Percentiles rank a stretch among this genome's conserved stretches.
Evolutionary conservation across 2,113 vertebrate genomes (phyloP).

Genomic region (Archocentrus centrarchus): DNA sequence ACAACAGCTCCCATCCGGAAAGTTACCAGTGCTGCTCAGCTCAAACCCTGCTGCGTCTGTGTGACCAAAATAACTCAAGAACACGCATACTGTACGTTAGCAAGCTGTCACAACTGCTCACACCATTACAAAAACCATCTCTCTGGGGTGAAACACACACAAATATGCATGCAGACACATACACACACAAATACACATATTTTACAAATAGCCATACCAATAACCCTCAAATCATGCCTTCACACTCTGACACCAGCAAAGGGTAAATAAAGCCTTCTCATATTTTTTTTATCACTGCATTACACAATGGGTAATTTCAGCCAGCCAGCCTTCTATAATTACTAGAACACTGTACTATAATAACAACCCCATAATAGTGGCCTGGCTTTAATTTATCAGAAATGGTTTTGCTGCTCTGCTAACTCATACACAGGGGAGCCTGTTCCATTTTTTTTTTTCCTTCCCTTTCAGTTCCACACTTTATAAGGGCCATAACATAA

Average conservation of each 20-base stretch:
- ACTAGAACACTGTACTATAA: slow-evolving; percentile 27
- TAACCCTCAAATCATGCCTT: slow-evolving; percentile 31
- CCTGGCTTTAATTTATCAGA: slow-evolving; percentile 4
- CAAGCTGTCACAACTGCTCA: slow-evolving; percentile 52
- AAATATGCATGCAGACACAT: not conserved
- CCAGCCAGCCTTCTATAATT: slow-evolving; percentile 35
- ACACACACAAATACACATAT: not conserved
- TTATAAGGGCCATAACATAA: not conserved
- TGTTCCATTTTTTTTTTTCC: not conserved
- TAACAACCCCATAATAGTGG: slow-evolving; percentile 3
- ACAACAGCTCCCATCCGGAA: slow-evolving; percentile 16
- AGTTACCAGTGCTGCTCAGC: slow-evolving; percentile 21
- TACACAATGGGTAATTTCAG: slow-evolving; percentile 37
- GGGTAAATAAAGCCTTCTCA: slow-evolving; percentile 26
- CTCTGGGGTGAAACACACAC: not conserved
- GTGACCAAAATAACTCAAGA: slow-evolving; percentile 57
- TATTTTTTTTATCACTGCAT: slow-evolving; percentile 27
- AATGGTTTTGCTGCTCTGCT: not conserved
- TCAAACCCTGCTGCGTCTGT: slow-evolving; percentile 37
- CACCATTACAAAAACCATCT: slow-evolving; percentile 34
- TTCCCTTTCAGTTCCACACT: not conserved
- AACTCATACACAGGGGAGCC: not conserved
- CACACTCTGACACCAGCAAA: slow-evolving; percentile 38
- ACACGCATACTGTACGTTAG: slow-evolving; percentile 59
- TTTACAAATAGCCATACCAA: slow-evolving; percentile 36